phyloP scores from a whole-genome alignment of 2,797 vertebrate genomes.

The Sebastes matsubarae region DNA sequence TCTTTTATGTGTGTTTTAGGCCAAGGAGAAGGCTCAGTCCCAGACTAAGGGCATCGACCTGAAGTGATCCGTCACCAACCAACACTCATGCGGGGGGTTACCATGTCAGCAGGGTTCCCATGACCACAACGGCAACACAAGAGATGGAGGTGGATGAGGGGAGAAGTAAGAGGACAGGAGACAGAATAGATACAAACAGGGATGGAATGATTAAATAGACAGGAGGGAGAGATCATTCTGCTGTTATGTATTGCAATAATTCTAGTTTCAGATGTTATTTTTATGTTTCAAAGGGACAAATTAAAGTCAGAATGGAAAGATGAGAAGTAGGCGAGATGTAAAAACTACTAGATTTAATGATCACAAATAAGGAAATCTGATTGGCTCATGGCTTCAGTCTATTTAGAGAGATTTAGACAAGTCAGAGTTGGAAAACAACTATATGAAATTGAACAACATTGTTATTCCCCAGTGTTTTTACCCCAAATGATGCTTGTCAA shows the following conservation, averaged over 20 bases:
- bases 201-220: not conserved
- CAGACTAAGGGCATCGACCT: slow-evolving; percentile 69
- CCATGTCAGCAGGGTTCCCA: slow-evolving; percentile 1
- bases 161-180: slow-evolving; percentile 1
- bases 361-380: not conserved
- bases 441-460: not conserved
- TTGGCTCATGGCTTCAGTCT: not conserved
- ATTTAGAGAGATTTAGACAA: not conserved
- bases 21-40: slow-evolving; percentile 61
- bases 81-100: not conserved
- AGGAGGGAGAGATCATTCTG: not conserved
- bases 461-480: not conserved
- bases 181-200: not conserved
- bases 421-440: not conserved
- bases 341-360: not conserved
- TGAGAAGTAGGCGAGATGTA: not conserved
- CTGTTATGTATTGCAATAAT: slow-evolving; percentile 18
- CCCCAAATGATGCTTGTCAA: not conserved
- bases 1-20: slow-evolving; percentile 50
- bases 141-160: not conserved
- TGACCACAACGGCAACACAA: slow-evolving; percentile 3
- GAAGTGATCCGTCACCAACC: slow-evolving; percentile 59
- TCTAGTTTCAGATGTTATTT: not conserved
- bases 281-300: not conserved
- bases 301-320: not conserved